These are phyloP conservation scores for Morone chrysops DNA, from an alignment of 2,113 vertebrate species.

Conservation along the genomic window DNA sequence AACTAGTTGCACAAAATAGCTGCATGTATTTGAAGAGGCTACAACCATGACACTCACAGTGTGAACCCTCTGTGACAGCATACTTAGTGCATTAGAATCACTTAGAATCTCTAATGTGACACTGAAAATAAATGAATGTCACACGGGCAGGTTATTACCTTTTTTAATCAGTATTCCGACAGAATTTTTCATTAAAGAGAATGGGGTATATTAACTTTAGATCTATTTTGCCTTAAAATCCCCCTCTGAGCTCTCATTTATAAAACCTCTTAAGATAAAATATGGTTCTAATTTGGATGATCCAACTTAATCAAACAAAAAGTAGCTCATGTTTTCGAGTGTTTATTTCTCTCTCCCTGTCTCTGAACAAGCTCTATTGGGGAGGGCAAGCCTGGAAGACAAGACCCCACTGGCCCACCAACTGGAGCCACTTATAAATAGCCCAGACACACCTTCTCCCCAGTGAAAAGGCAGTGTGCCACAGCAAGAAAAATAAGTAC, in stretches of 20 bases:
- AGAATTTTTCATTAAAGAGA: slow-evolving; percentile 14
- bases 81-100: neutral
- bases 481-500: slow-evolving; percentile 30
- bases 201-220: slow-evolving; percentile 14
- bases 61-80: neutral
- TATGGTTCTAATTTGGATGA: slow-evolving; percentile 35
- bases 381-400: slow-evolving; percentile 32
- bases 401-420: slow-evolving; percentile 41
- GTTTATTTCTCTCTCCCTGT: slow-evolving; percentile 31
- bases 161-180: slow-evolving; percentile 39
- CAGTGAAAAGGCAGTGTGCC: slow-evolving; percentile 39
- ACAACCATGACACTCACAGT: neutral
- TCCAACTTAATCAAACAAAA: slow-evolving; percentile 3
- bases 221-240: slow-evolving; percentile 15
- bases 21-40: neutral
- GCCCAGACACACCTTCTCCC: slow-evolving; percentile 55
- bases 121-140: slow-evolving; percentile 9
- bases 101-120: slow-evolving; percentile 31
- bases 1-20: neutral
- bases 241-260: slow-evolving; percentile 20
- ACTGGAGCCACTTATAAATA: slow-evolving; percentile 67
- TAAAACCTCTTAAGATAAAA: slow-evolving; percentile 32
- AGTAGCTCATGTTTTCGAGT: neutral
- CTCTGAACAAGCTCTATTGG: slow-evolving; percentile 18
- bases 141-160: slow-evolving; percentile 7